A percentile compares a stretch with the other conserved stretches of the same genome.
phyloP scores from a whole-genome alignment of 2,888 invertebrate species.

The Vesta saturnalis region DNA sequence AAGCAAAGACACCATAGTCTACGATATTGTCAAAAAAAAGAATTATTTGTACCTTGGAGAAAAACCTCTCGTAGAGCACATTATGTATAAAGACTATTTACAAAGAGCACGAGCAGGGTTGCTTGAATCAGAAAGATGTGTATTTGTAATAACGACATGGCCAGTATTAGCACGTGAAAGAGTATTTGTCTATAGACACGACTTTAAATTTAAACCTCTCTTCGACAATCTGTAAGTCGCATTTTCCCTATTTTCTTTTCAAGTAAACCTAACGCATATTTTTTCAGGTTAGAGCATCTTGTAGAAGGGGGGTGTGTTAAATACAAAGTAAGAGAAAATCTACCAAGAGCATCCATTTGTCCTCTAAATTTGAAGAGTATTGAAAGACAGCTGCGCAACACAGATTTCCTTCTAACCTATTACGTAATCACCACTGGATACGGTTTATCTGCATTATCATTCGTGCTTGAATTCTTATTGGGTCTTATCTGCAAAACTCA shows the following conservation, averaged over 20 bases:
- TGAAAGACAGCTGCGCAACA: conserved; percentile 76
- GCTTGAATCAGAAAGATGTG: conserved; percentile 72
- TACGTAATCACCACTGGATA: conserved; percentile 75
- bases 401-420: conserved; percentile 80
- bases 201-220: conserved; percentile 65
- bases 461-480: conserved; percentile 68
- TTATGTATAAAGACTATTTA: conserved; percentile 73
- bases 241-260: background rate
- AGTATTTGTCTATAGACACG: conserved; percentile 73
- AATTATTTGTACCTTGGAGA: conserved; percentile 71
- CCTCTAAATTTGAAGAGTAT: conserved; percentile 80
- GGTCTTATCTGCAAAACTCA: conserved; percentile 16
- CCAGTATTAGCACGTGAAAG: conserved; percentile 71
- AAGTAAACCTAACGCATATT: background rate
- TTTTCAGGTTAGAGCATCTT: conserved; percentile 68
- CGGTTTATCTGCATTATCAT: conserved; percentile 68
- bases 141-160: conserved; percentile 75
- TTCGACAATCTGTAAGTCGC: conserved; percentile 73
- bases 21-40: conserved; percentile 58
- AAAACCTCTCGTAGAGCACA: conserved; percentile 70
- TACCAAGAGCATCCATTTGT: conserved; percentile 78
- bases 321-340: conserved; percentile 66
- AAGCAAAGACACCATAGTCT: conserved; percentile 54
- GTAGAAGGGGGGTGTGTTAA: conserved; percentile 78
- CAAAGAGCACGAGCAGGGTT: conserved; percentile 65